Percentiles rank a stretch among this genome's conserved stretches.
Conservation (phyloP, 2,797 vertebrate species). For the Buceros bicornis region DNA sequence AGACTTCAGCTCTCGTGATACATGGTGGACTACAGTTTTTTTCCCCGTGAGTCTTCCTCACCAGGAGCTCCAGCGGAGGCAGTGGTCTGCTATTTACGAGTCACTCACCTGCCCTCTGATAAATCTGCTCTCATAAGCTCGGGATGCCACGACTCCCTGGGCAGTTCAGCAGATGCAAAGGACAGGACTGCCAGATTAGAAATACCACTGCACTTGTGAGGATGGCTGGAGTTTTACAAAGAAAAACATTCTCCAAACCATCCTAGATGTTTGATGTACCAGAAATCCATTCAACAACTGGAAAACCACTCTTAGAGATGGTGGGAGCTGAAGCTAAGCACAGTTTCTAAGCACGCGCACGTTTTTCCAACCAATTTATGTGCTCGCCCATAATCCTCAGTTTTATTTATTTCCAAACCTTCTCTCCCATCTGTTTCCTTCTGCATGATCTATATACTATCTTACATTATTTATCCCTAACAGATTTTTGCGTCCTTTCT, state of each 20-base stretch:
- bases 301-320: background rate
- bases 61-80: background rate
- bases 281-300: background rate
- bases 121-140: background rate
- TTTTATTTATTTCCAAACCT: slow-evolving; percentile 11
- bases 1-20: background rate
- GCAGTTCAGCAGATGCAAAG: background rate
- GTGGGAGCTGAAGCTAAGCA: background rate
- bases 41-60: background rate
- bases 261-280: background rate
- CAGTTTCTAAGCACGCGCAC: background rate
- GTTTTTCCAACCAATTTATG: background rate
- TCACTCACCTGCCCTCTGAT: background rate
- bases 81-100: background rate
- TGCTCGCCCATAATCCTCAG: background rate
- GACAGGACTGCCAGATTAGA: background rate
- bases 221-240: background rate
- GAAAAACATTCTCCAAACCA: background rate
- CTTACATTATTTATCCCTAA: background rate
- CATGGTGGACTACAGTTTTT: background rate
- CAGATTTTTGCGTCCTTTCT: slow-evolving; percentile 9
- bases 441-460: background rate
- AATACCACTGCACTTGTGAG: background rate
- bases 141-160: accelerated
- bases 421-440: background rate